phyloP scores from a whole-genome alignment of 2,797 vertebrate genomes.

The Peromyscus aztecus region DNA sequence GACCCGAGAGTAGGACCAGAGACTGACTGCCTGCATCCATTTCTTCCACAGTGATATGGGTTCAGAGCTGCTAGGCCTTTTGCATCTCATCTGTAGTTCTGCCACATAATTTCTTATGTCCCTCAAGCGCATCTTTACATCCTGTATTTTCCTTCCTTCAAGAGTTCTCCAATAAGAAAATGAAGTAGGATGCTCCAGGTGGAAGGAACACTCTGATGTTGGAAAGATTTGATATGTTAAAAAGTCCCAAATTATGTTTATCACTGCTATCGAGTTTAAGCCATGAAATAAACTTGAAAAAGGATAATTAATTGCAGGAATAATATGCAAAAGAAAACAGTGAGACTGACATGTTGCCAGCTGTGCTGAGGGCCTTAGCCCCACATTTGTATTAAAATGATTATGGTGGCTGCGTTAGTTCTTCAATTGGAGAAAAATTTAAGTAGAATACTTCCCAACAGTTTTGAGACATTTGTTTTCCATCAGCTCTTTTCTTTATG shows the following conservation, averaged over 20 bases:
- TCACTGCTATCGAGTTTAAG: slow-evolving; percentile 1
- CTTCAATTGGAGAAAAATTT: slow-evolving; percentile 14
- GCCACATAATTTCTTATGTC: not conserved
- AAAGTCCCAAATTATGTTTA: slow-evolving; percentile 34
- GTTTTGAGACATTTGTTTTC: slow-evolving; percentile 40
- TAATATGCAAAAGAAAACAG: slow-evolving; percentile 49
- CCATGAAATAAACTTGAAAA: slow-evolving; percentile 59
- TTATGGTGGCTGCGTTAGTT: slow-evolving; percentile 22
- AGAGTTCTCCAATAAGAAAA: slow-evolving; percentile 30
- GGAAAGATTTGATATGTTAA: slow-evolving; percentile 22
- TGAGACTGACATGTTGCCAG: not conserved
- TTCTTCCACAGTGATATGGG: not conserved
- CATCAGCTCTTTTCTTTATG: slow-evolving; percentile 10
- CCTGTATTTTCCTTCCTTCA: slow-evolving; percentile 60
- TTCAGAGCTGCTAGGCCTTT: not conserved
- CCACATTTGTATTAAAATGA: slow-evolving; percentile 15
- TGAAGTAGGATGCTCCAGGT: slow-evolving; percentile 23
- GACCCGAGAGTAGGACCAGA: not conserved
- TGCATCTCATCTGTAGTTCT: slow-evolving; percentile 15
- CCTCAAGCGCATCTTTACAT: slow-evolving; percentile 20
- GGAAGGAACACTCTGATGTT: not conserved
- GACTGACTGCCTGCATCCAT: not conserved
- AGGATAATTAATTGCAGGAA: not conserved
- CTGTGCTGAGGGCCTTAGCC: fast-evolving
- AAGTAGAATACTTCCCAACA: not conserved